These are phyloP conservation scores for Scytalopus superciliaris DNA, from an alignment of 2,113 vertebrate genomes.

Conservation along the genomic window DNA sequence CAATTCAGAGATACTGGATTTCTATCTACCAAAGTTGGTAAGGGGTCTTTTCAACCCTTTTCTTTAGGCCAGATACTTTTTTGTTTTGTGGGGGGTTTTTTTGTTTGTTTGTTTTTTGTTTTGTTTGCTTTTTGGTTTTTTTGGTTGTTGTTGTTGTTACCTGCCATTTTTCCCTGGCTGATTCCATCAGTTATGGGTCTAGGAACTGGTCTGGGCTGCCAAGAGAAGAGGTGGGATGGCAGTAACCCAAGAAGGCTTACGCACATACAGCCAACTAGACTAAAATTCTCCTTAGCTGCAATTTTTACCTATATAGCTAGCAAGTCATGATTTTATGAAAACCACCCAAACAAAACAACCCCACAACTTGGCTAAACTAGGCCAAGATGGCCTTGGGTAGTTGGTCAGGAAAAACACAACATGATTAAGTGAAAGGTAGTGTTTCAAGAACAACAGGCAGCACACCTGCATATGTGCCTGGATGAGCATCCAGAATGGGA, in stretches of 20 bases:
- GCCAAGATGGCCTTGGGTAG: not conserved
- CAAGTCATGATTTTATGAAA: not conserved
- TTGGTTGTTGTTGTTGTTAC: too few species aligned
- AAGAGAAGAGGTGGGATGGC: not conserved
- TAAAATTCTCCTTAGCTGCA: not conserved
- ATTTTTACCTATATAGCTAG: not conserved
- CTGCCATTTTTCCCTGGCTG: not conserved
- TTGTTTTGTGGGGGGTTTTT: too few species aligned
- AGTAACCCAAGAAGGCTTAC: not conserved
- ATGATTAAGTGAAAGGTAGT: not conserved
- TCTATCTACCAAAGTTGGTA: not conserved
- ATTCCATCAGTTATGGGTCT: not conserved
- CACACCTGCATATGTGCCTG: rapidly evolving
- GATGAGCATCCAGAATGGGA: not conserved
- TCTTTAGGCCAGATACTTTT: not conserved
- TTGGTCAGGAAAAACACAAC: not conserved
- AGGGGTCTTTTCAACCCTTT: not conserved
- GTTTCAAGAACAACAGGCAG: not conserved
- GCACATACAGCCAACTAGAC: not conserved
- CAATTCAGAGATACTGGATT: not conserved
- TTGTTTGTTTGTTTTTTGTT: too few species aligned
- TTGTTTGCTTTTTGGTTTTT: too few species aligned
- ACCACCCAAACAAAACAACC: not conserved
- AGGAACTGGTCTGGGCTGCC: not conserved
- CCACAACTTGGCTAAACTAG: not conserved